These are phyloP conservation scores for Nyctalus aviator DNA, from an alignment of 2,797 vertebrate species.

Conservation along the genomic window DNA sequence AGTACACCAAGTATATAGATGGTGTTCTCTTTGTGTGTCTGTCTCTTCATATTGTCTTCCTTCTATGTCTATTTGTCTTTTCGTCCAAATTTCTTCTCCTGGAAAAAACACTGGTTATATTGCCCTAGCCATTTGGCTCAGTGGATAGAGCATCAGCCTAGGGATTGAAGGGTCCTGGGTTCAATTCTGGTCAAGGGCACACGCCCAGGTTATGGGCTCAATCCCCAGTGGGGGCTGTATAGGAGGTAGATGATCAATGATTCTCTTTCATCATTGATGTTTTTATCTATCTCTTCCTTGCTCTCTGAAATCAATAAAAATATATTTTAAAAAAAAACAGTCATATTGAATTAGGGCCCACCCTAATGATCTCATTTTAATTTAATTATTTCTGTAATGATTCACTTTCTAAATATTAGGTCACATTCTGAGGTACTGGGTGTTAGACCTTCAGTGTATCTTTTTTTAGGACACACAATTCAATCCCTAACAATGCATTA, in stretches of 20 bases:
- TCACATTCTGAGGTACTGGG: not conserved
- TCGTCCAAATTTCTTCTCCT: not conserved
- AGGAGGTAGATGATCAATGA: no score
- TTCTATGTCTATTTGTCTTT: not conserved
- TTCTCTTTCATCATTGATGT: no score
- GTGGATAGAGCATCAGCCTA: no score
- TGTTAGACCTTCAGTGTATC: not conserved
- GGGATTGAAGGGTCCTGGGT: no score
- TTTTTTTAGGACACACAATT: not conserved
- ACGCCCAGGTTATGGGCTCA: no score
- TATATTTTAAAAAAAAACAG: no score
- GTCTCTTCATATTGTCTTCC: not conserved
- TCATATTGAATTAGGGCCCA: not conserved
- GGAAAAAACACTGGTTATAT: not conserved
- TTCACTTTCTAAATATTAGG: not conserved
- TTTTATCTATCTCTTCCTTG: no score
- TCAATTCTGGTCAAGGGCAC: no score
- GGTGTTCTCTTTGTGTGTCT: not conserved
- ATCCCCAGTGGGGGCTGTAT: no score
- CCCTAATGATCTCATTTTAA: not conserved
- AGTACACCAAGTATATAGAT: no score
- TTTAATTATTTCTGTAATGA: constrained; percentile 37
- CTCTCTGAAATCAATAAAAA: no score
- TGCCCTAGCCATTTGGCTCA: no score
- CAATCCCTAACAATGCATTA: not conserved